phyloP scores from a whole-genome alignment of 2,113 vertebrate genomes.

The Ellobius talpinus region DNA sequence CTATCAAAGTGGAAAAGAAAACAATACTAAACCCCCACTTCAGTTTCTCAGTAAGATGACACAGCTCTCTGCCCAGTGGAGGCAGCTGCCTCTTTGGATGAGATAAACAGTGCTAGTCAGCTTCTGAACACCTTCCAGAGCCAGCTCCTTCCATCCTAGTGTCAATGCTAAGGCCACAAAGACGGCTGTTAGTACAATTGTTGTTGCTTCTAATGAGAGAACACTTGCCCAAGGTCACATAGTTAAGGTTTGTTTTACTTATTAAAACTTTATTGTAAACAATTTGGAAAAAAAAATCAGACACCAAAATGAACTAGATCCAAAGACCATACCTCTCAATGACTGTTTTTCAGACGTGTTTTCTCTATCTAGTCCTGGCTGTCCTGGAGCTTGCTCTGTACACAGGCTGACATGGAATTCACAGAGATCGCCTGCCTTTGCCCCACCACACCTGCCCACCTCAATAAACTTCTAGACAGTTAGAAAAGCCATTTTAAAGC shows the following conservation, averaged over 20 bases:
- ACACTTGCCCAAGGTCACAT: background rate
- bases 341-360: background rate
- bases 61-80: background rate
- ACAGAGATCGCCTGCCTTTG: background rate
- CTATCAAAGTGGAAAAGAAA: background rate
- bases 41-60: background rate
- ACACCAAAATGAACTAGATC: background rate
- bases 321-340: background rate
- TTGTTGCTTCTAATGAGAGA: background rate
- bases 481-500: background rate
- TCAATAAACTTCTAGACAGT: background rate
- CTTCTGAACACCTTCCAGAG: background rate
- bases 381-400: background rate
- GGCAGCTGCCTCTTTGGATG: background rate
- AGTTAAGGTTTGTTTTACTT: background rate
- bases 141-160: background rate
- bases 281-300: background rate
- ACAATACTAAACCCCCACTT: background rate
- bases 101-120: background rate
- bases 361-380: background rate
- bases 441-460: background rate
- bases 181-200: background rate
- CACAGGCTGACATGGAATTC: background rate
- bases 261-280: background rate
- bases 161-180: background rate